phyloP scores from a whole-genome alignment of 2,113 vertebrate genomes.

The Chaetorhynchus papuensis region DNA sequence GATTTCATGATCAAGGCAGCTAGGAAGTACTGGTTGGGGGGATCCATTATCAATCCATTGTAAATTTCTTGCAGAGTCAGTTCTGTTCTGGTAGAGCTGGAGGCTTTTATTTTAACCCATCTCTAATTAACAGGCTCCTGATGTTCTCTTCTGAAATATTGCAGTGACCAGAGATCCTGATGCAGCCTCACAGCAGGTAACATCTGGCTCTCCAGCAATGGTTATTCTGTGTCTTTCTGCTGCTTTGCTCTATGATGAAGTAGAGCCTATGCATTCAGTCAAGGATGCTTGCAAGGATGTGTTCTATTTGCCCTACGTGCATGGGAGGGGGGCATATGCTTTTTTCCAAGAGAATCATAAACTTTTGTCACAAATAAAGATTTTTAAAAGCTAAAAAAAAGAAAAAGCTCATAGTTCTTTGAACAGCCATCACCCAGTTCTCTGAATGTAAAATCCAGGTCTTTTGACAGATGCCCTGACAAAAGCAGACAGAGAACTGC shows the following conservation, averaged over 20 bases:
- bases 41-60: background rate
- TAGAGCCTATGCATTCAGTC: background rate
- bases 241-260: background rate
- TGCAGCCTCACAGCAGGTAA: background rate
- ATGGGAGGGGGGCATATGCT: background rate
- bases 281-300: background rate
- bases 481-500: background rate
- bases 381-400: background rate
- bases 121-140: background rate
- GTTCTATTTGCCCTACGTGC: rapidly evolving
- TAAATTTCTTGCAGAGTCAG: background rate
- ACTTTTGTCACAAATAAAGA: background rate
- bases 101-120: background rate
- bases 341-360: background rate
- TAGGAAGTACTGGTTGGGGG: background rate
- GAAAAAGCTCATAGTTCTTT: background rate
- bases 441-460: background rate
- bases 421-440: background rate
- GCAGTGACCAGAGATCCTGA: background rate
- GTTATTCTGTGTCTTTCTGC: background rate
- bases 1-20: rapidly evolving
- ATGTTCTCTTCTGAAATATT: background rate
- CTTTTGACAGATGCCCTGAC: background rate
- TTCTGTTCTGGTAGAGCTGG: background rate
- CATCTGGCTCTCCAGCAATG: background rate